Conservation (phyloP, 2,888 invertebrate species). For the Blera fallax region DNA sequence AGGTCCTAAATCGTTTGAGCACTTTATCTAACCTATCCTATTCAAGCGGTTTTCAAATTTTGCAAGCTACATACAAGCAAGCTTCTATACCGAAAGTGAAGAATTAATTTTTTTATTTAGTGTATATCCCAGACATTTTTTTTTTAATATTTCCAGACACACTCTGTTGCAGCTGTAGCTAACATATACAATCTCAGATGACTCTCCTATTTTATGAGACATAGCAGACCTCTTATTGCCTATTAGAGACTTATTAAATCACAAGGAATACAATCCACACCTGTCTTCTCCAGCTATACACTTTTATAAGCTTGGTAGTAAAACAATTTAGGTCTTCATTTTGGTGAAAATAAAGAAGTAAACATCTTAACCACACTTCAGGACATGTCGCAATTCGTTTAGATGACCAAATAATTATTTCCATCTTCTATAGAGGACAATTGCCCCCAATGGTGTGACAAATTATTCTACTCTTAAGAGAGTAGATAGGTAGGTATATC, state of each 20-base stretch:
- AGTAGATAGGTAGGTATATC: no score
- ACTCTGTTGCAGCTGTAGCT: not conserved
- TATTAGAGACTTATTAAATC: constrained; percentile 40
- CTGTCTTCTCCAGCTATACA: not conserved
- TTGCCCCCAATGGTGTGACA: constrained; percentile 27
- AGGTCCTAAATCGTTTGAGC: no score
- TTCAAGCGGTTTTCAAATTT: no score
- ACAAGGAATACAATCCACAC: not conserved
- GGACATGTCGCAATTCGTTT: constrained; percentile 13
- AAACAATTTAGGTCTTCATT: constrained; percentile 40
- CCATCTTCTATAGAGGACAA: not conserved
- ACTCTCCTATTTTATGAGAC: not conserved
- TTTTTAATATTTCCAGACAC: not conserved
- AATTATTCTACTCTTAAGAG: constrained; percentile 23
- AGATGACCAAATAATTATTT: constrained; percentile 15
- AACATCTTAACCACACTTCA: not conserved
- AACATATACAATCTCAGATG: not conserved
- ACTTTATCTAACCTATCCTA: no score
- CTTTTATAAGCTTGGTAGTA: constrained; percentile 14
- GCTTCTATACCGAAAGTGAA: no score
- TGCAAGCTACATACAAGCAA: no score
- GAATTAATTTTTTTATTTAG: no score
- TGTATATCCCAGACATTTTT: not conserved
- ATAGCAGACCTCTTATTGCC: constrained; percentile 1
- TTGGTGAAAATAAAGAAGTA: not conserved